Base-by-base conservation (phyloP, 2,888 invertebrate genomes). In the Gryllus longicercus region DNA sequence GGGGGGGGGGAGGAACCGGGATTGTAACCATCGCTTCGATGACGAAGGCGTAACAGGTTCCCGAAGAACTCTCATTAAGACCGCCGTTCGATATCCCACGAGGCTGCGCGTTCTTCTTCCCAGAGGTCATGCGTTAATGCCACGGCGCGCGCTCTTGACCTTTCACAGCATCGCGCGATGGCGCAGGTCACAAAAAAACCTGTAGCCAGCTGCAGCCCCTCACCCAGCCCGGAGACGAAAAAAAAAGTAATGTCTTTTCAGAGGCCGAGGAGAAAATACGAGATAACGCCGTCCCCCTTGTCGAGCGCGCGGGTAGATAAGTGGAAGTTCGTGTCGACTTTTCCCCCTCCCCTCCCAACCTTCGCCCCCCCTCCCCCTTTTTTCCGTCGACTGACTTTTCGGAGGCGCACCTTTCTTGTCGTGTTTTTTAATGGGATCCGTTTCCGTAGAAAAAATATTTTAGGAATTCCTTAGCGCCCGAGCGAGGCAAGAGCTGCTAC, bases 371-470 rank as follows among this genome's bases (percentile, higher is more conserved):
- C 8, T 8, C 38, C 38, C 38, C 21, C 1, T 21, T 21, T 38
- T 38, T 38, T 38, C 38, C 38, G 38, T 38, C 38, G 4, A 38
- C 38, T 18, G 63, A 63, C 16, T 63, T 63, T 21, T 14, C 14
- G 63, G 38, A 63, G 63, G 63, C n/a, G 14, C 63, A 63, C 63
- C 63, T 63, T 63, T 63, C 63, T 63, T 63, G n/a, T 63, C 63
- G 63, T n/a, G 63, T n/a, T 18, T 63, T 63, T 63, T 18, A n/a
- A 14, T 63, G 63, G n/a, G 63, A 14, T 18, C n/a, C 63, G 14
- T 63, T 63, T 63, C 63, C 38, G 38, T 38, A 38, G 63, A 63
- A 63, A 21, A 63, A 63, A 63, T 63, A 63, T 63, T 63, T n/a
- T n/a, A 63, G 63, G 63, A 63, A n/a, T 63, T 63, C 8, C n/a